Evolutionary conservation across 2,888 invertebrate genomes (phyloP), one percentile per base, ranked within the genome.

Genomic region (Heliconius sara): DNA sequence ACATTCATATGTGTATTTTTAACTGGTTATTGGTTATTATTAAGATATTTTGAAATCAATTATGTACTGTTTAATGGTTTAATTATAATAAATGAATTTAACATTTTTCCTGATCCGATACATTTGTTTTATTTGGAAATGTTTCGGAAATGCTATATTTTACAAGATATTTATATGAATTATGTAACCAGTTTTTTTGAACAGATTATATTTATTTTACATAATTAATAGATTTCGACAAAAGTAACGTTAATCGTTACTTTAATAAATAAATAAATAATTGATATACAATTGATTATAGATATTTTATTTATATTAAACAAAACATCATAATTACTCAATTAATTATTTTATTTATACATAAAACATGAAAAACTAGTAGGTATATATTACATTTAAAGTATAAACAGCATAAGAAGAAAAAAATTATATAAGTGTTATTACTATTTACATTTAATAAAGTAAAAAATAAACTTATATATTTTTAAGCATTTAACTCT

Each of bases 1-100:
- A 47, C 0, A 47, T 70, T 47, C 27, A 27, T 70, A 43, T 43
- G 43, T 63, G 63, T 65, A 65, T 65, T 27, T 43, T 70, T 70
- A 43, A 43, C 22, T 70, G 68, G 68, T 70, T 43, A 70, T 25
- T 70, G 70, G 70, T 70, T 70, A 16, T 43, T 16, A 43, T 70
- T 70, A 70, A 25, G 25, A 47, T 70, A 4, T 34, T 13, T 43
- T 39, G 47, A 12, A 43, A 43, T 43, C 3, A 1, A 16, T 70
- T 39, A n/a, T n/a, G 12, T 22, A 9, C 9, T 68, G 68, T 70
- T 70, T 47, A 70, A 70, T 25, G 3, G 16, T 70, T 70, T 4
- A 3, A 70, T 19, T 43, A 70, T 25, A 70, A 70, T 43, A 70
- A 70, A 70, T 47, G 25, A 25, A 47, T 25, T 16, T 7, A 70